A percentile compares a stretch with the other conserved stretches of the same genome.
Evolutionary conservation across 2,797 vertebrate species (phyloP).

Genomic region (Pantherophis alleghaniensis): DNA sequence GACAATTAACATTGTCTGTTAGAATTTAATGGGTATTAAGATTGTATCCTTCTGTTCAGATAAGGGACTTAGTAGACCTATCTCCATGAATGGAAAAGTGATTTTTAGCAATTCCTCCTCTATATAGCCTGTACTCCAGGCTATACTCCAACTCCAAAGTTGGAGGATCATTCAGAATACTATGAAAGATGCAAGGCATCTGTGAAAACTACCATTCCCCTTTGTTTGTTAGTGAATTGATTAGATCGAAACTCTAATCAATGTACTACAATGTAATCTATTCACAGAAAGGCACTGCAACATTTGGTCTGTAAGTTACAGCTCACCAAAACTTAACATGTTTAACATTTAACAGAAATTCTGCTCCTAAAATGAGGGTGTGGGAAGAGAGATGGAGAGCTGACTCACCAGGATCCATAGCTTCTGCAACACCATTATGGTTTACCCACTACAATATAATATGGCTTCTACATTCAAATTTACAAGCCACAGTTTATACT

Average conservation of each 20-base stretch:
- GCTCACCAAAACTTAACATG: neutral
- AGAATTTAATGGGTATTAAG: neutral
- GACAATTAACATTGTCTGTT: neutral
- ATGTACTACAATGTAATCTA: neutral
- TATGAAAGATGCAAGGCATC: neutral
- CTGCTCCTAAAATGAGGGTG: neutral
- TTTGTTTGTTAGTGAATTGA: neutral
- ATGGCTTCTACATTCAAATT: neutral
- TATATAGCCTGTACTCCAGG: neutral
- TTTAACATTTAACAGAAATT: neutral
- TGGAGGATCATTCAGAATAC: neutral
- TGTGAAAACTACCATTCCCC: neutral
- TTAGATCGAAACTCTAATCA: neutral
- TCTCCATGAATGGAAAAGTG: neutral
- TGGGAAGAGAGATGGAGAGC: neutral
- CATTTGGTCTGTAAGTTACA: neutral
- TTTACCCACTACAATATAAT: neutral
- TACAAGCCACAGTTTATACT: neutral
- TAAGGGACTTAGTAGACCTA: neutral
- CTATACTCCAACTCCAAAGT: neutral
- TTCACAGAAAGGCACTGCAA: neutral
- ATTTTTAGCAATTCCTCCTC: neutral
- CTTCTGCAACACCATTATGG: neutral
- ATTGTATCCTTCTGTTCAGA: neutral
- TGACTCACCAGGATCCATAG: neutral